These are phyloP conservation scores for Montipora capitata DNA, from an alignment of 92 coral and sea anemone genomes.

Conservation along the genomic window DNA sequence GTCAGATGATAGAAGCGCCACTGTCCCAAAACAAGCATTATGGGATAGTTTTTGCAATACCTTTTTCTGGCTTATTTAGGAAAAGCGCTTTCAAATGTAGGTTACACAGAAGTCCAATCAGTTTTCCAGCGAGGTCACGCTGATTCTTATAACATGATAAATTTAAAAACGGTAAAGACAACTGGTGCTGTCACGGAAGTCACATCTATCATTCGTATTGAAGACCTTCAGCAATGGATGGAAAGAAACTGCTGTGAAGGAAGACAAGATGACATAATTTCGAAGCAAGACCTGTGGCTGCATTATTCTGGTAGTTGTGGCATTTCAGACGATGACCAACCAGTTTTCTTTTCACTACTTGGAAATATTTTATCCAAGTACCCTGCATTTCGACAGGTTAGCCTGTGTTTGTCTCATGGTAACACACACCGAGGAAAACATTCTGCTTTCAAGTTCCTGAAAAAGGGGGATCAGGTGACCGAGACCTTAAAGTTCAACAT, in stretches of 20 bases:
- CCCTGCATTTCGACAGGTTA: neutral
- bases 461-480: neutral
- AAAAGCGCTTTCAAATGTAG: too few species aligned
- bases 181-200: neutral
- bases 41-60: neutral
- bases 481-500: neutral
- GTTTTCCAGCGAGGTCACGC: too few species aligned
- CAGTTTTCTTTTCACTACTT: neutral
- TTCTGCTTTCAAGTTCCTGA: conserved; percentile 1
- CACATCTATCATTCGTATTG: neutral
- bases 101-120: too few species aligned
- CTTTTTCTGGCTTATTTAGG: neutral
- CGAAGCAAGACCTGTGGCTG: neutral
- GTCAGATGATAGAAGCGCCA: neutral
- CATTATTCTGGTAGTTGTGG: neutral
- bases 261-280: neutral
- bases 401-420: neutral
- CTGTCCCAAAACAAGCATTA: neutral
- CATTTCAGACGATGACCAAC: neutral
- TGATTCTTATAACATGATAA: too few species aligned
- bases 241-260: conserved; percentile 3
- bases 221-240: conserved; percentile 20
- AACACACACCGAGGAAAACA: neutral
- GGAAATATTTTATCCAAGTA: neutral
- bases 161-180: neutral